Evolutionary conservation across 2,888 invertebrate genomes (phyloP).

Genomic region (Chrysina gloriosa): DNA sequence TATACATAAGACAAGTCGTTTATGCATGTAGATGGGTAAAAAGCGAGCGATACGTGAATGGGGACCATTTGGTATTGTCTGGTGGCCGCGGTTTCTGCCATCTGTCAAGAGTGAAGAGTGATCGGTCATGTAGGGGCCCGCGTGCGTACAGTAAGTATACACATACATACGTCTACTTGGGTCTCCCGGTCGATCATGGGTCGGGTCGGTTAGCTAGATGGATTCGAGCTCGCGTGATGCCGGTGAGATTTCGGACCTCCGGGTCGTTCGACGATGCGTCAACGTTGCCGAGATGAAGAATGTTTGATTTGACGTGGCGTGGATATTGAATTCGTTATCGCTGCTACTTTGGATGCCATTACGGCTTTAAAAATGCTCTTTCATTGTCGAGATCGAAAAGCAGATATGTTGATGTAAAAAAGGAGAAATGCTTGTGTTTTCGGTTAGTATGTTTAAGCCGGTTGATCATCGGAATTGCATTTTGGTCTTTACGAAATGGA

Average conservation of each 20-base stretch:
- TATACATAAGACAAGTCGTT: slow-evolving; percentile 55
- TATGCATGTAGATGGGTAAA: slow-evolving; percentile 47
- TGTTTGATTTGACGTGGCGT: slow-evolving; percentile 25
- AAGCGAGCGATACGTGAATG: slow-evolving; percentile 53
- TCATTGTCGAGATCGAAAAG: not conserved
- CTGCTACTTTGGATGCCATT: slow-evolving; percentile 46
- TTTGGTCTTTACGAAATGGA: no score
- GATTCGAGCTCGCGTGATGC: not conserved
- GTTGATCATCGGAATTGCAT: not conserved
- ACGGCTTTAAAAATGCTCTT: slow-evolving; percentile 26
- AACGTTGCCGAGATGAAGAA: slow-evolving; percentile 13
- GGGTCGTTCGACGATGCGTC: slow-evolving; percentile 24
- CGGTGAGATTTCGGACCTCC: slow-evolving; percentile 32
- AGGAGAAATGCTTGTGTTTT: not conserved
- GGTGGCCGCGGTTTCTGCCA: slow-evolving; percentile 60
- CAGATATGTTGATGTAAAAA: not conserved
- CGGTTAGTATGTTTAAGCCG: not conserved
- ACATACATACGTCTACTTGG: not conserved
- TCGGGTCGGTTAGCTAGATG: no score
- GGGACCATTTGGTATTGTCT: slow-evolving; percentile 60
- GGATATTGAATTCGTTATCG: slow-evolving; percentile 34
- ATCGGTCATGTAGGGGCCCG: slow-evolving; percentile 63
- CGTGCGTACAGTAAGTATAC: slow-evolving; percentile 51
- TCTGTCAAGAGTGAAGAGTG: slow-evolving; percentile 64
- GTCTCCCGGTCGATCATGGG: no score